phyloP scores from a whole-genome alignment of 1,140 invertebrate species.

The Argopecten irradians region DNA sequence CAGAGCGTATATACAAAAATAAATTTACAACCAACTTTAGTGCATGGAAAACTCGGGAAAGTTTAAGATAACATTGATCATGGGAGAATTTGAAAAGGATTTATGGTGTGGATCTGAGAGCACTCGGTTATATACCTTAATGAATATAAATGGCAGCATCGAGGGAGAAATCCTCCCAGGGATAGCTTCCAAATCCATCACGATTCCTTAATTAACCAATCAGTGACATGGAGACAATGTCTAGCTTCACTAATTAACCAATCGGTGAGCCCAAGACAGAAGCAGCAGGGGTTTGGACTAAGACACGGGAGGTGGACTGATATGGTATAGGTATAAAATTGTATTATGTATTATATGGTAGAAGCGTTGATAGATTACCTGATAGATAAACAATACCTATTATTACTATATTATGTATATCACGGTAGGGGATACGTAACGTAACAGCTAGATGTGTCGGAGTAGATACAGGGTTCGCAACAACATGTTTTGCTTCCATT shows the following conservation, averaged over 20 bases:
- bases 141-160: background rate
- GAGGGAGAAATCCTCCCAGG: background rate
- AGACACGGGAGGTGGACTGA: background rate
- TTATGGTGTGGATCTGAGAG: background rate
- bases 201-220: conserved; percentile 15
- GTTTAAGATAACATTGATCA: background rate
- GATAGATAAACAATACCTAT: background rate
- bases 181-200: conserved; percentile 15
- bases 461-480: background rate
- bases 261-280: background rate
- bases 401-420: background rate
- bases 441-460: background rate
- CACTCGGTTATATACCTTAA: background rate
- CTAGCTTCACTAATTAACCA: background rate
- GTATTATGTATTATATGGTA: background rate
- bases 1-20: background rate
- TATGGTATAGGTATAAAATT: background rate
- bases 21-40: background rate
- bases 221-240: conserved; percentile 14
- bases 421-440: background rate
- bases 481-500: too few species aligned
- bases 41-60: background rate
- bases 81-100: conserved; percentile 9
- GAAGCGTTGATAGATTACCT: background rate
- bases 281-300: background rate